Evolutionary conservation across 2,888 invertebrate species (phyloP).

Genomic region (Andrena chrysosceles): DNA sequence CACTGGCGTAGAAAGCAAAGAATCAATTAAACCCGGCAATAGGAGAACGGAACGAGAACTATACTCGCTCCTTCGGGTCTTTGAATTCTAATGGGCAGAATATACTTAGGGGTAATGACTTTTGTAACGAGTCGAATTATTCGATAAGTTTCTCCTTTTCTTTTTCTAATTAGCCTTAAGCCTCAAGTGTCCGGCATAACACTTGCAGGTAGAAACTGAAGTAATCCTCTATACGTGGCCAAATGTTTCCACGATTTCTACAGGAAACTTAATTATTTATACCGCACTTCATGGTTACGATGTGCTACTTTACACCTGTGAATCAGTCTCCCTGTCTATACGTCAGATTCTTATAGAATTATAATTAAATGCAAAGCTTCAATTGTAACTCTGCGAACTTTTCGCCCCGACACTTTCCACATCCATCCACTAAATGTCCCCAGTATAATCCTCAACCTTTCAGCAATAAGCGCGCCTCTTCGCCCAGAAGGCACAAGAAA

Average conservation of each 20-base stretch:
- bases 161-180: not conserved
- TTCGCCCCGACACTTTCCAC: not conserved
- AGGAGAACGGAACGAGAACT: not conserved
- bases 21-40: conserved; percentile 9
- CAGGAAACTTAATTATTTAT: not conserved
- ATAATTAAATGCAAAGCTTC: not conserved
- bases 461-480: not conserved
- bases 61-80: not conserved
- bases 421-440: not conserved
- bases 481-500: not conserved
- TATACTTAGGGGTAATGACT: not conserved
- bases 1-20: conserved; percentile 15
- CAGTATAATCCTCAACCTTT: not conserved
- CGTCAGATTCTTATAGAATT: not conserved
- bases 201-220: not conserved
- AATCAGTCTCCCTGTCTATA: not conserved
- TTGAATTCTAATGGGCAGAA: not conserved
- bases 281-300: not conserved
- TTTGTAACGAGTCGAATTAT: conserved; percentile 13
- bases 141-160: not conserved
- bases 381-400: not conserved
- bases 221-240: not conserved
- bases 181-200: not conserved
- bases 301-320: too few relatives aligned
- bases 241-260: conserved; percentile 34